These are phyloP conservation scores for Platycheirus rosarum DNA, from an alignment of 2,888 invertebrate genomes.

Conservation along the genomic window DNA sequence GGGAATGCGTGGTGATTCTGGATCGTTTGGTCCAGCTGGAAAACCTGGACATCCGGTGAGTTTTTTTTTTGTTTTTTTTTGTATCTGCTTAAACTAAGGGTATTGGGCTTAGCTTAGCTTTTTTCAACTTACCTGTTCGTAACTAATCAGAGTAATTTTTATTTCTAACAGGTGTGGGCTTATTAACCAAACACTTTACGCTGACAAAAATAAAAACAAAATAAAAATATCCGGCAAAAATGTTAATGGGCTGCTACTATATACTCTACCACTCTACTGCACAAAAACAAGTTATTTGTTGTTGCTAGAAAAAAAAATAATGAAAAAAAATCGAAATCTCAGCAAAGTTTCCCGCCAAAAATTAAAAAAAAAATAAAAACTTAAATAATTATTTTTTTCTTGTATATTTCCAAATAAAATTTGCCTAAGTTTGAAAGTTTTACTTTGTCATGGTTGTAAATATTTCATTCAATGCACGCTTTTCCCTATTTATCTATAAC, in stretches of 20 bases:
- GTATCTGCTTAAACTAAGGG: constrained; percentile 31
- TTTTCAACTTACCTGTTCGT: constrained; percentile 42
- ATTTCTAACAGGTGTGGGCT: constrained; percentile 83
- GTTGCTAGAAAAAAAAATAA: constrained; percentile 49
- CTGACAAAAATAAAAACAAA: constrained; percentile 71
- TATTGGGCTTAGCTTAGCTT: constrained; percentile 12
- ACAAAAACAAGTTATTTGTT: constrained; percentile 67
- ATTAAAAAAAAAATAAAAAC: constrained; percentile 12
- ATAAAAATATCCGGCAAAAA: constrained; percentile 64
- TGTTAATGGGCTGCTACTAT: constrained; percentile 72
- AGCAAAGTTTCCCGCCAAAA: constrained; percentile 71
- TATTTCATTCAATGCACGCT: constrained; percentile 71
- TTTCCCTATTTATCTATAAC: constrained; percentile 55
- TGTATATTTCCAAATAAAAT: constrained; percentile 53
- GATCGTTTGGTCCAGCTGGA: constrained; percentile 81
- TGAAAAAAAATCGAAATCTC: constrained; percentile 38
- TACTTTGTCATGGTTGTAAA: constrained; percentile 67
- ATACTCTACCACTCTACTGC: constrained; percentile 66
- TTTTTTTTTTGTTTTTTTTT: background rate
- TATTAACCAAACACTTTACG: constrained; percentile 80
- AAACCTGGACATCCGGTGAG: constrained; percentile 83
- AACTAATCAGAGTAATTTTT: constrained; percentile 74
- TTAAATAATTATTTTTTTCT: constrained; percentile 38
- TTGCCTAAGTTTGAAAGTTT: constrained; percentile 54
- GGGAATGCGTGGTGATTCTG: constrained; percentile 83